Base-by-base conservation (phyloP, 2,888 invertebrate species). In the Pelosia muscerda region DNA sequence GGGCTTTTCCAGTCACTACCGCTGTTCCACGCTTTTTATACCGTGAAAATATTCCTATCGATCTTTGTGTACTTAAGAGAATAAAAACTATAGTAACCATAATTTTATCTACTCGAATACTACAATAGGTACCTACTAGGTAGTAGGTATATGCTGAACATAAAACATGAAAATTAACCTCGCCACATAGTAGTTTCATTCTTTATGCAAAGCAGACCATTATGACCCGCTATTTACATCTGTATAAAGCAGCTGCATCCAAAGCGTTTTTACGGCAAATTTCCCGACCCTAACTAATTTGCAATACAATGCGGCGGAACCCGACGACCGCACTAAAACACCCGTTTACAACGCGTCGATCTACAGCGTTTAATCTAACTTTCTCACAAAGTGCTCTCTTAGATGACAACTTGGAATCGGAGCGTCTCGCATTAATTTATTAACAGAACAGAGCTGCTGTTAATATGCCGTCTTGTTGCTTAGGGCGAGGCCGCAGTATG, bases 291-390 rank as follows among this genome's bases (percentile, higher is more conserved):
- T 81, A 89, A 88, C 87, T 90, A 90, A 90, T 92, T 89, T 89
- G 84, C 86, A 89, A 86, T 89, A 91, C 90, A 92, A 91, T 90
- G 88, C 90, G 79, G 79, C 71, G 72, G 72, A 72, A 78, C 76
- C 74, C 67, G 76, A 70, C 78, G 81, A 83, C 85, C 79, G 83
- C 83, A 88, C 83, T 88, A 86, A 85, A 88, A 84, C 84, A 81
- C 75, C 81, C 81, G 85, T 81, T 88, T 84, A 84, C 84, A 81
- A 86, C 87, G 86, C 88, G 88, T 89, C 90, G 88, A 89, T 90
- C 86, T 91, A 85, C 87, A 85, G 77, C 89, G 84, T 92, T 90
- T 90, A 93, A 93, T 93, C 90, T 92, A 93, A 92, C 88, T 93
- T 92, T 86, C 83, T 85, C 82, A 81, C 86, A 84, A 86, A 90